Percentiles rank a stretch among this genome's conserved stretches.
Conservation (phyloP, 1,140 invertebrate species). For the Drosophila pandora region DNA sequence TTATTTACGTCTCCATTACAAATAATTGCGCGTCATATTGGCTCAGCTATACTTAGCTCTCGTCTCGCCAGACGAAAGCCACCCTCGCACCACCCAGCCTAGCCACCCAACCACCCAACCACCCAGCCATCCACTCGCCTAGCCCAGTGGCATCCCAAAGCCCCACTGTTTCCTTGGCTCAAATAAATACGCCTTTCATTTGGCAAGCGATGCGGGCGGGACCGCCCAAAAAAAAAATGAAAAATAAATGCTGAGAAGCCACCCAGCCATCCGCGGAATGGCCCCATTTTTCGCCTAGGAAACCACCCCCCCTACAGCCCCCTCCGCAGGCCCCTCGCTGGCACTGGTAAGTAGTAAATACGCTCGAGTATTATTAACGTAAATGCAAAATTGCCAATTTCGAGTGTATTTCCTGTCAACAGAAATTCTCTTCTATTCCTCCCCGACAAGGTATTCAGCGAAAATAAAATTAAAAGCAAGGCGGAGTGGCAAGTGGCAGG, state of each 20-base stretch:
- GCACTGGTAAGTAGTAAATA: constrained; percentile 78
- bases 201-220: constrained; percentile 8
- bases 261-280: constrained; percentile 15
- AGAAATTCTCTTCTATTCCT: constrained; percentile 67
- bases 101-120: background rate
- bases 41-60: constrained; percentile 70
- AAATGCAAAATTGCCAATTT: constrained; percentile 84
- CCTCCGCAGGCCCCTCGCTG: background rate
- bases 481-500: background rate
- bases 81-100: constrained; percentile 14
- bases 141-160: background rate
- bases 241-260: background rate
- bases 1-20: constrained; percentile 83
- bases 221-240: constrained; percentile 10
- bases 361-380: constrained; percentile 84
- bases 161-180: constrained; percentile 18
- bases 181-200: constrained; percentile 54
- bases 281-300: constrained; percentile 67
- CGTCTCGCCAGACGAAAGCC: constrained; percentile 29
- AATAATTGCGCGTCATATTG: constrained; percentile 84
- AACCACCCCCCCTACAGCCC: constrained; percentile 6
- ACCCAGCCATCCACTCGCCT: background rate
- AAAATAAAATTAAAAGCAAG: constrained; percentile 51
- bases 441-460: constrained; percentile 5
- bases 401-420: constrained; percentile 84